Conservation (phyloP, 1,140 invertebrate genomes). For the Pseudachorutes palmiensis region DNA sequence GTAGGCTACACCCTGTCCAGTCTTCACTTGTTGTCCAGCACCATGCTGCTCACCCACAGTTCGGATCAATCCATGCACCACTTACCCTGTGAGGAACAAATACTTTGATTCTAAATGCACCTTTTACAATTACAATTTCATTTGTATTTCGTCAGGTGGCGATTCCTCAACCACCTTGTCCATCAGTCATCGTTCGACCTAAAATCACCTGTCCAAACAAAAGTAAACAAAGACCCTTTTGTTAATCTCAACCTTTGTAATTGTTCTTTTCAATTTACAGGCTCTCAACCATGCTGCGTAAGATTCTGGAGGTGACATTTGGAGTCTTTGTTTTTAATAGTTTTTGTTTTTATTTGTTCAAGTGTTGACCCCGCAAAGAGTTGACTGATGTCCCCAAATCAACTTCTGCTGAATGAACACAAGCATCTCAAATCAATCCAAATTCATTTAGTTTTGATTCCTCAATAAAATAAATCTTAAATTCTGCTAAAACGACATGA, state of each 20-base stretch:
- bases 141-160: neutral
- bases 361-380: too few relatives aligned
- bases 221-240: neutral
- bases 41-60: slow-evolving; percentile 1
- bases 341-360: too few relatives aligned
- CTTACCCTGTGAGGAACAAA: neutral
- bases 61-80: neutral
- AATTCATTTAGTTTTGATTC: too few relatives aligned
- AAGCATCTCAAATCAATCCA: neutral
- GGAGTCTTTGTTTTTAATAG: too few relatives aligned
- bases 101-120: neutral
- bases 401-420: neutral
- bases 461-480: too few relatives aligned
- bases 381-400: neutral
- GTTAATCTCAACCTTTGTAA: neutral
- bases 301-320: neutral
- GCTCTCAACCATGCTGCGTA: neutral
- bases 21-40: neutral
- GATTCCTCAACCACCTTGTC: neutral
- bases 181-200: neutral
- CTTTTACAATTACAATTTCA: neutral
- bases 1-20: neutral
- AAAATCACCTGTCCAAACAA: slow-evolving; percentile 3
- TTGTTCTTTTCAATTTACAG: neutral
- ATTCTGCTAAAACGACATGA: too few relatives aligned